These are phyloP conservation scores for Chelon labrosus DNA, from an alignment of 2,797 vertebrate genomes.

Conservation along the genomic window DNA sequence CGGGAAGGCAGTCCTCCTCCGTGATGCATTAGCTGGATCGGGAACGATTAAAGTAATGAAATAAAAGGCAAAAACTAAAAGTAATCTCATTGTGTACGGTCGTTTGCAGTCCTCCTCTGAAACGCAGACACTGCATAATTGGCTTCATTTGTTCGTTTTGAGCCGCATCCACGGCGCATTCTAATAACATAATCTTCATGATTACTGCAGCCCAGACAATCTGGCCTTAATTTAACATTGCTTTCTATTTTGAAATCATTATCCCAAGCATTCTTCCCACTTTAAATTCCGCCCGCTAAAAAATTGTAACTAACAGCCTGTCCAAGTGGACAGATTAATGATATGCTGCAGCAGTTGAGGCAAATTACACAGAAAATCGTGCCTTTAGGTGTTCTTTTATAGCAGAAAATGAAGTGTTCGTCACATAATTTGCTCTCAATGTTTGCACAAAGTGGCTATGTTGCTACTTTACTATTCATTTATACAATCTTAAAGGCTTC, in stretches of 20 bases:
- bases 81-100: slow-evolving; percentile 5
- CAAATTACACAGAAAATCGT: slow-evolving; percentile 1
- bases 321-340: slow-evolving; percentile 33
- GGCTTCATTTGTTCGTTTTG: slow-evolving; percentile 38
- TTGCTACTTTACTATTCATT: neutral
- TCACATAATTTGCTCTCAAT: neutral
- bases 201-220: slow-evolving; percentile 18
- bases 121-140: slow-evolving; percentile 27
- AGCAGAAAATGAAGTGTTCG: neutral
- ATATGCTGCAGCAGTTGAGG: slow-evolving; percentile 19
- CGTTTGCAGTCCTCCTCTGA: slow-evolving; percentile 18
- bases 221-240: slow-evolving; percentile 29
- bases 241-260: slow-evolving; percentile 49
- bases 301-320: slow-evolving; percentile 16
- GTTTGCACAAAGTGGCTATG: neutral
- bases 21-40: neutral
- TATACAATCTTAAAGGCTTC: neutral
- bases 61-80: slow-evolving; percentile 8
- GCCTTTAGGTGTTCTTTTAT: neutral
- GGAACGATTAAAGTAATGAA: slow-evolving; percentile 15
- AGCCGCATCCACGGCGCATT: slow-evolving; percentile 6
- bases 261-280: slow-evolving; percentile 28
- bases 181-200: slow-evolving; percentile 33
- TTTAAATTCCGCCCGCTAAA: slow-evolving; percentile 30
- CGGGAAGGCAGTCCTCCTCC: neutral